These are phyloP conservation scores for Prorops nasuta DNA, from an alignment of 1,140 invertebrate genomes.

Conservation along the genomic window DNA sequence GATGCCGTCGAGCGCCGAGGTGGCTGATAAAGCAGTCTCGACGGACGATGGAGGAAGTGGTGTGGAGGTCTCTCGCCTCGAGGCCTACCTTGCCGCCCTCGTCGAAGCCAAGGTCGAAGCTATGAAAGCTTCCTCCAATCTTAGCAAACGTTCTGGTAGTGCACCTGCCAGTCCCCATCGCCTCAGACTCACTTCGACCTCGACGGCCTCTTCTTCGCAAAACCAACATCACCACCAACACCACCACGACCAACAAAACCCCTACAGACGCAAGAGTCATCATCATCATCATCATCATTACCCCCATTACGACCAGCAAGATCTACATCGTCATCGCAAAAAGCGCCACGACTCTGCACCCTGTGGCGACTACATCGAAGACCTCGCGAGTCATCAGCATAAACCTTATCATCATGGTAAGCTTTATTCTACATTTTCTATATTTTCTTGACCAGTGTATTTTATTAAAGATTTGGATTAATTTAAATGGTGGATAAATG, in stretches of 20 bases:
- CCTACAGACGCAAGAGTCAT: conserved; percentile 21
- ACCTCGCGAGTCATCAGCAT: conserved; percentile 27
- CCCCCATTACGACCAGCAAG: conserved; percentile 20
- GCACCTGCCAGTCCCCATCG: conserved; percentile 43
- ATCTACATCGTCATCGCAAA: conserved; percentile 32
- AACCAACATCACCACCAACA: conserved; percentile 35
- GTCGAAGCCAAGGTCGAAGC: conserved; percentile 64
- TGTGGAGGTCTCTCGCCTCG: conserved; percentile 61
- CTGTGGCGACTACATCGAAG: conserved; percentile 38
- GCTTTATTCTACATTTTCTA: too few species aligned
- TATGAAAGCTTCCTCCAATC: conserved; percentile 44
- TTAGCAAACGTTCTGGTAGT: conserved; percentile 40
- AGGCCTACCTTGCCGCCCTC: conserved; percentile 64
- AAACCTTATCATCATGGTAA: conserved; percentile 33
- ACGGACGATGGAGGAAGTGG: conserved; percentile 59
- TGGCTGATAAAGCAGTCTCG: conserved; percentile 69
- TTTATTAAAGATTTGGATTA: too few species aligned
- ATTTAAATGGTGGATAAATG: too few species aligned
- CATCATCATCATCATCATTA: conserved; percentile 23
- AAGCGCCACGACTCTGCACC: conserved; percentile 47
- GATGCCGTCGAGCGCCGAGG: conserved; percentile 54
- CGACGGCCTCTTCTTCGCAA: conserved; percentile 48
- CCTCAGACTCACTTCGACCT: conserved; percentile 47
- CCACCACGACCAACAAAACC: conserved; percentile 28
- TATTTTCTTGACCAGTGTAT: too few species aligned